These are phyloP conservation scores for Orchesellides sinensis DNA, from an alignment of 2,888 invertebrate species.

Conservation along the genomic window DNA sequence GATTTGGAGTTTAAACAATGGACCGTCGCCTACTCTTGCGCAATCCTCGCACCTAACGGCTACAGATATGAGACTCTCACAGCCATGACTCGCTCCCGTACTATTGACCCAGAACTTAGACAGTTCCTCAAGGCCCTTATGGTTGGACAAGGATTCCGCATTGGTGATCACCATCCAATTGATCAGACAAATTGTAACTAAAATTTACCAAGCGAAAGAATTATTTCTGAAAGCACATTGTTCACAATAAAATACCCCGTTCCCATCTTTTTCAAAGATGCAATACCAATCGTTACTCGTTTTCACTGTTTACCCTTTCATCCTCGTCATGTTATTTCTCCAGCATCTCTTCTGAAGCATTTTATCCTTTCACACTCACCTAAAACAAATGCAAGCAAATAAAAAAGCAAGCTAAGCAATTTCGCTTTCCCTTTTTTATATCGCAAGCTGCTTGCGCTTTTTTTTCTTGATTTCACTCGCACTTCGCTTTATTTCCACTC, in stretches of 20 bases:
- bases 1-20: constrained; percentile 62
- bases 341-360: neutral
- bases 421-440: neutral
- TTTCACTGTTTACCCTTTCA: no score
- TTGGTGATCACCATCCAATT: constrained; percentile 61
- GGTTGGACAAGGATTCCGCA: constrained; percentile 65
- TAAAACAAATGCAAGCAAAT: neutral
- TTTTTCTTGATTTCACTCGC: neutral
- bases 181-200: constrained; percentile 49
- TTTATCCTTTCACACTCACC: neutral
- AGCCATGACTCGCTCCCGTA: constrained; percentile 60
- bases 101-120: constrained; percentile 47
- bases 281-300: no score
- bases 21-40: constrained; percentile 58
- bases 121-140: constrained; percentile 61
- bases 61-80: constrained; percentile 53
- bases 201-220: neutral
- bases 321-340: neutral
- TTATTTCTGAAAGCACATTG: neutral
- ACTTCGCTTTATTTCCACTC: neutral
- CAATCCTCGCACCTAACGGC: constrained; percentile 21
- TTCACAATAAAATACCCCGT: no score
- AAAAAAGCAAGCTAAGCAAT: neutral
- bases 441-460: neutral
- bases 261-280: no score